Conservation (phyloP, 2,888 invertebrate species). For the Anarsia innoxiella region DNA sequence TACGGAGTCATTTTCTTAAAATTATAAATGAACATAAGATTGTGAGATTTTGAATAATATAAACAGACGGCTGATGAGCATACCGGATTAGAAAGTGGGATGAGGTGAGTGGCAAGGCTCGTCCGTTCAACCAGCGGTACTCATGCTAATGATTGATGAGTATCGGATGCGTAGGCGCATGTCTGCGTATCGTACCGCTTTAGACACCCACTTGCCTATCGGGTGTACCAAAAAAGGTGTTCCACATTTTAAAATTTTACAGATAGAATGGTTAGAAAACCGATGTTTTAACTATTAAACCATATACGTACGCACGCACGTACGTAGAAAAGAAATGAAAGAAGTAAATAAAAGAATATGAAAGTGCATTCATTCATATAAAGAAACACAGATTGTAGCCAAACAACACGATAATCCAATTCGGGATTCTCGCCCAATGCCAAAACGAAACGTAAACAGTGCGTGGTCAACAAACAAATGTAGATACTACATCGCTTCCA, state of each 20-base stretch:
- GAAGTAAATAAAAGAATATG: slow-evolving; percentile 24
- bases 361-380: slow-evolving; percentile 48
- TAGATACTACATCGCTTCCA: slow-evolving; percentile 2
- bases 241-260: slow-evolving; percentile 9
- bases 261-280: not conserved
- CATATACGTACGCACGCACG: too few relatives aligned
- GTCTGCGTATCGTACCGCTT: slow-evolving; percentile 47
- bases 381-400: slow-evolving; percentile 41
- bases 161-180: slow-evolving; percentile 54
- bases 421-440: slow-evolving; percentile 59
- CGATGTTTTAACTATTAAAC: not conserved
- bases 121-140: slow-evolving; percentile 42
- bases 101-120: slow-evolving; percentile 17
- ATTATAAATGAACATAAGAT: too few relatives aligned
- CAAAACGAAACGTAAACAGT: slow-evolving; percentile 66
- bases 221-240: slow-evolving; percentile 39
- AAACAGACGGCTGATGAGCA: too few relatives aligned
- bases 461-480: slow-evolving; percentile 50
- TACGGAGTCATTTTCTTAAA: too few relatives aligned
- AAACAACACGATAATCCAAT: slow-evolving; percentile 53
- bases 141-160: slow-evolving; percentile 55
- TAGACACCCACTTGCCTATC: slow-evolving; percentile 47
- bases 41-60: too few relatives aligned
- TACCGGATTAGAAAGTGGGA: slow-evolving; percentile 14
- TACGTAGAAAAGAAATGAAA: slow-evolving; percentile 10